These are phyloP conservation scores for Acronicta alni DNA, from an alignment of 2,888 invertebrate genomes.

Conservation along the genomic window DNA sequence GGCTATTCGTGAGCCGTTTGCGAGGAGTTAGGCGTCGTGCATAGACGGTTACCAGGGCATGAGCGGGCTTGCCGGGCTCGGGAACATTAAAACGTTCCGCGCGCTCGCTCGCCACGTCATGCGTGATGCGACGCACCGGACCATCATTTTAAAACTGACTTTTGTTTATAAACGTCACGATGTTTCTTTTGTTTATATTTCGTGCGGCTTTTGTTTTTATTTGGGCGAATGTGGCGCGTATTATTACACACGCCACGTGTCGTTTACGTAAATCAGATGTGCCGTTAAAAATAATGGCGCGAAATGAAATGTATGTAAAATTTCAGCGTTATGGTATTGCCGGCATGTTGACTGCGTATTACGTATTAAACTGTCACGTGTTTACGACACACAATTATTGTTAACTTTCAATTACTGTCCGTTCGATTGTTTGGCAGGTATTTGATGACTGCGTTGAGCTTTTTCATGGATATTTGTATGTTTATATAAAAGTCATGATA, in stretches of 20 bases:
- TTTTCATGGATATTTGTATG: slow-evolving; percentile 16
- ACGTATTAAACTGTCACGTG: slow-evolving; percentile 48
- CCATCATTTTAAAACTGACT: slow-evolving; percentile 78
- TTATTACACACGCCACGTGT: slow-evolving; percentile 49
- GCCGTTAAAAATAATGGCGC: slow-evolving; percentile 77
- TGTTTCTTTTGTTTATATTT: slow-evolving; percentile 62
- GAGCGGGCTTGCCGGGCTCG: slow-evolving; percentile 53
- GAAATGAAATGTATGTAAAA: slow-evolving; percentile 62
- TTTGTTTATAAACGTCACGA: slow-evolving; percentile 75
- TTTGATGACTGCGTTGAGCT: slow-evolving; percentile 12
- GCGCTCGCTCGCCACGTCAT: slow-evolving; percentile 73
- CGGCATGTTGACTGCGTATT: slow-evolving; percentile 50
- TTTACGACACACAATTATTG: slow-evolving; percentile 55
- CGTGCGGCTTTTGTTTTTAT: slow-evolving; percentile 52
- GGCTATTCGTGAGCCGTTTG: slow-evolving; percentile 68
- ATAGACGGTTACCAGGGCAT: slow-evolving; percentile 71
- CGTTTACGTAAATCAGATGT: slow-evolving; percentile 69
- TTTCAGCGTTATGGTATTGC: slow-evolving; percentile 45
- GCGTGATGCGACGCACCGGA: slow-evolving; percentile 72
- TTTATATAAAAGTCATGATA: slow-evolving; percentile 11
- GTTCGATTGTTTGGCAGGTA: slow-evolving; percentile 59
- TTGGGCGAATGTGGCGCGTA: slow-evolving; percentile 41
- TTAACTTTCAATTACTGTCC: slow-evolving; percentile 58
- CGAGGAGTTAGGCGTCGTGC: slow-evolving; percentile 73
- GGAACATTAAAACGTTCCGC: slow-evolving; percentile 84